These are phyloP conservation scores for Papilio gigon DNA, from an alignment of 2,888 invertebrate species.

Conservation along the genomic window DNA sequence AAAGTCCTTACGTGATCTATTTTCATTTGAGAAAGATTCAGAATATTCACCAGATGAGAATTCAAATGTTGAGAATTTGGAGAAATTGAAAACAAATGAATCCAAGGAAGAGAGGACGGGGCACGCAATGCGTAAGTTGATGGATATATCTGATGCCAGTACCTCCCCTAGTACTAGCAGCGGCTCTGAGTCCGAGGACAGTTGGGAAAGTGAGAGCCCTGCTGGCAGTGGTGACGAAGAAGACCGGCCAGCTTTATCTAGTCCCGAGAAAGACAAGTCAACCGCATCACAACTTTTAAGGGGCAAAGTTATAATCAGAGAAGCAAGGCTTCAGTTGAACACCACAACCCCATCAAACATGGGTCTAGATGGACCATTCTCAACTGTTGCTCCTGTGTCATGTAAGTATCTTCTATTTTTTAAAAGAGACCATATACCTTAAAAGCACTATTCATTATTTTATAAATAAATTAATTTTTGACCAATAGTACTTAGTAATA, in stretches of 20 bases:
- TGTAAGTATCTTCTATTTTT: conserved; percentile 67
- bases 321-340: conserved; percentile 85
- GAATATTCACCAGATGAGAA: conserved; percentile 72
- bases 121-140: conserved; percentile 76
- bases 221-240: conserved; percentile 70
- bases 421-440: not conserved
- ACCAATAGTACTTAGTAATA: not conserved
- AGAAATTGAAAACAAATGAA: conserved; percentile 65
- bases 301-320: conserved; percentile 86
- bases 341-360: conserved; percentile 51
- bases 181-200: conserved; percentile 75
- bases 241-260: conserved; percentile 68
- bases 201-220: conserved; percentile 74
- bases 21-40: conserved; percentile 73
- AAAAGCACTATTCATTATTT: not conserved
- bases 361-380: conserved; percentile 86
- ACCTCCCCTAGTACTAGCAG: conserved; percentile 75
- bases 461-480: not conserved
- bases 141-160: conserved; percentile 79
- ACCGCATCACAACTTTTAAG: conserved; percentile 79
- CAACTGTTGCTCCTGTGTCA: conserved; percentile 69
- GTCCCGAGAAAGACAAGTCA: conserved; percentile 74
- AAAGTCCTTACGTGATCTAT: conserved; percentile 68
- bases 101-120: conserved; percentile 73
- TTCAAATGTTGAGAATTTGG: conserved; percentile 65